Evolutionary conservation across 2,888 invertebrate species (phyloP).

Genomic region (Stegophylla sp.): DNA sequence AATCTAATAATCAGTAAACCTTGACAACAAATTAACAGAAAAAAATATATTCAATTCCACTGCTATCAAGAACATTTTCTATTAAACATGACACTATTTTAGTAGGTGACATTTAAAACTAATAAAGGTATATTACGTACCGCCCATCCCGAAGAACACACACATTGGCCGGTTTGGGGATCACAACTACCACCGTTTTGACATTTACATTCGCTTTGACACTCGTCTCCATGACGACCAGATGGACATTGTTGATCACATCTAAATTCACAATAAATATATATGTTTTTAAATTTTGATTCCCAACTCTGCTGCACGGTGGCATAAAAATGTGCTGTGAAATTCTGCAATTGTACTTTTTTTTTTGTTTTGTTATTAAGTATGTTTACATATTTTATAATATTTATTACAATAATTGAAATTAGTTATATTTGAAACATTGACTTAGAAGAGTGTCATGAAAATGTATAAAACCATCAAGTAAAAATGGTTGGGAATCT

Average conservation of each 20-base stretch:
- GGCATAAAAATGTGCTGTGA: too few relatives aligned
- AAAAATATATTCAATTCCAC: neutral
- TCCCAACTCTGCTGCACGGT: too few relatives aligned
- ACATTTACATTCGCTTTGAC: slow-evolving; percentile 80
- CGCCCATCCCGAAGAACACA: slow-evolving; percentile 80
- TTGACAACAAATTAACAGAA: neutral
- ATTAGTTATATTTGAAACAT: too few relatives aligned
- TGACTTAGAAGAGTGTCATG: too few relatives aligned
- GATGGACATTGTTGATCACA: slow-evolving; percentile 74
- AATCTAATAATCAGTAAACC: slow-evolving; percentile 17
- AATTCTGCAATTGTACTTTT: too few relatives aligned
- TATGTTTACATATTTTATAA: too few relatives aligned
- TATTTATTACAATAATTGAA: too few relatives aligned
- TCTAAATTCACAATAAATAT: slow-evolving; percentile 37
- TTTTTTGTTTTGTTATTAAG: too few relatives aligned
- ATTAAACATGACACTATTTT: neutral
- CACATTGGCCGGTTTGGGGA: slow-evolving; percentile 81
- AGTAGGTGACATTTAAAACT: neutral
- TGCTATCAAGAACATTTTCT: neutral
- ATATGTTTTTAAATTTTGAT: too few relatives aligned
- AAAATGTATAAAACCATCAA: too few relatives aligned
- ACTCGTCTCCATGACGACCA: slow-evolving; percentile 83
- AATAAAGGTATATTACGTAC: slow-evolving; percentile 62
- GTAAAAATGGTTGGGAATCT: too few relatives aligned
- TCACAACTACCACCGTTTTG: slow-evolving; percentile 86